Conservation (phyloP, 1,140 invertebrate genomes). For the Scaptodrosophila lebanonensis region DNA sequence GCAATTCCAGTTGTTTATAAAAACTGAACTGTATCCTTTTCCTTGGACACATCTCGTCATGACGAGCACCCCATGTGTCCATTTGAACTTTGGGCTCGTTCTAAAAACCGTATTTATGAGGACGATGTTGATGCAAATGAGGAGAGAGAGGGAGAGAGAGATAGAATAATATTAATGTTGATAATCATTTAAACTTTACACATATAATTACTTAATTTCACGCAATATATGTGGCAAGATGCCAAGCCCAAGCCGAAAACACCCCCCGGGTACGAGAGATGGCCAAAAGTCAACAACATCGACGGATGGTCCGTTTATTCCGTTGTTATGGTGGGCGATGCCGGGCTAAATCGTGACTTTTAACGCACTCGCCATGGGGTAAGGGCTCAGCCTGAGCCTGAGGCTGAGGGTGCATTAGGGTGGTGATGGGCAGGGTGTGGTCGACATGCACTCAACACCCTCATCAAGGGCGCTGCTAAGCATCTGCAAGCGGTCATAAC, state of each 20-base stretch:
- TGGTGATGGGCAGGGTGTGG: slow-evolving; percentile 33
- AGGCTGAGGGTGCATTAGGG: neutral
- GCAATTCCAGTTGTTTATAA: no score
- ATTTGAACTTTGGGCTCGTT: no score
- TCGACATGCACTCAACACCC: neutral
- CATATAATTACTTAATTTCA: slow-evolving; percentile 73
- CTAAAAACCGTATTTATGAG: no score
- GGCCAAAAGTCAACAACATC: neutral
- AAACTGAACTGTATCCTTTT: no score
- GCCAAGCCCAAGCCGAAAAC: slow-evolving; percentile 25
- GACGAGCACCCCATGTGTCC: no score
- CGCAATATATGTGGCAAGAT: slow-evolving; percentile 59
- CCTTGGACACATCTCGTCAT: no score
- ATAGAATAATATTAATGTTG: slow-evolving; percentile 18
- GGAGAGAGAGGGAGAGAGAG: neutral
- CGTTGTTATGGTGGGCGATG: slow-evolving; percentile 20
- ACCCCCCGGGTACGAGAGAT: slow-evolving; percentile 10
- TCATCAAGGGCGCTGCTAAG: slow-evolving; percentile 21
- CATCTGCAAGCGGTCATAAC: slow-evolving; percentile 29
- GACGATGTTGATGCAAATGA: neutral
- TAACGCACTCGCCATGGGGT: slow-evolving; percentile 43
- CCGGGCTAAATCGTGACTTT: slow-evolving; percentile 61
- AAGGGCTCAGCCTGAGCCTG: slow-evolving; percentile 28
- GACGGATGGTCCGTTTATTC: slow-evolving; percentile 1
- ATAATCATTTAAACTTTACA: slow-evolving; percentile 22